A percentile compares a stretch with the other conserved stretches of the same genome.
phyloP scores from a whole-genome alignment of 2,797 vertebrate genomes.

The Schizopygopsis malacanthus region DNA sequence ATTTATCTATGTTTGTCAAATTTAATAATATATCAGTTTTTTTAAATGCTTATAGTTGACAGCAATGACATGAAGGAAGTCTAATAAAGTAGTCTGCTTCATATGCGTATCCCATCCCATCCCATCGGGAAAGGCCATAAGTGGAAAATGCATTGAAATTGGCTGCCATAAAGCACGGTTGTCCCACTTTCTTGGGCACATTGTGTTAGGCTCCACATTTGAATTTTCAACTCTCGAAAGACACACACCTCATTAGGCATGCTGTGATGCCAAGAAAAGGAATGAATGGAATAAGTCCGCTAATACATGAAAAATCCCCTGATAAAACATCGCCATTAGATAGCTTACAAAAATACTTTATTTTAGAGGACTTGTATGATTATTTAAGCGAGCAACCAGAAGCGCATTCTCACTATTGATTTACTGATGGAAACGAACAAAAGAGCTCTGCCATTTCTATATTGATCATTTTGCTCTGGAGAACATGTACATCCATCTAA shows the following conservation, averaged over 20 bases:
- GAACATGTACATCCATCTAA: constrained; percentile 34
- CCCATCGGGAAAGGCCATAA: constrained; percentile 16
- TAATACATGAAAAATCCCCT: constrained; percentile 60
- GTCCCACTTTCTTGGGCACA: constrained; percentile 49
- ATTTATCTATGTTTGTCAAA: constrained; percentile 1
- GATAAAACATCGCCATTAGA: constrained; percentile 59
- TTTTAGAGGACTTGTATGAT: constrained; percentile 46
- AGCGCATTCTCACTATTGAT: background rate
- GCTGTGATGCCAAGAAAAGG: constrained; percentile 55
- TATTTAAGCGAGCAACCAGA: constrained; percentile 24
- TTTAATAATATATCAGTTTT: background rate
- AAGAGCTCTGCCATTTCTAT: background rate
- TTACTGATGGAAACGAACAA: constrained; percentile 19
- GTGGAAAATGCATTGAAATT: constrained; percentile 40
- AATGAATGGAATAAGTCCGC: constrained; percentile 52
- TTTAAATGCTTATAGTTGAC: background rate
- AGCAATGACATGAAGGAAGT: background rate
- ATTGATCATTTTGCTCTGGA: constrained; percentile 20
- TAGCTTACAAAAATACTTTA: constrained; percentile 46
- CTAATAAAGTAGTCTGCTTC: constrained; percentile 6
- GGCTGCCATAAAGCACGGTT: constrained; percentile 34
- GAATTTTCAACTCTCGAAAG: constrained; percentile 58
- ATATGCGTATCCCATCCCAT: constrained; percentile 6
- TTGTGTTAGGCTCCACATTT: constrained; percentile 49
- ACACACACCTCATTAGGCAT: constrained; percentile 62